Percentiles rank a stretch among this genome's conserved stretches.
These are phyloP conservation scores for Sminthurinus signatus DNA, from an alignment of 1,140 invertebrate species.

Conservation along the genomic window DNA sequence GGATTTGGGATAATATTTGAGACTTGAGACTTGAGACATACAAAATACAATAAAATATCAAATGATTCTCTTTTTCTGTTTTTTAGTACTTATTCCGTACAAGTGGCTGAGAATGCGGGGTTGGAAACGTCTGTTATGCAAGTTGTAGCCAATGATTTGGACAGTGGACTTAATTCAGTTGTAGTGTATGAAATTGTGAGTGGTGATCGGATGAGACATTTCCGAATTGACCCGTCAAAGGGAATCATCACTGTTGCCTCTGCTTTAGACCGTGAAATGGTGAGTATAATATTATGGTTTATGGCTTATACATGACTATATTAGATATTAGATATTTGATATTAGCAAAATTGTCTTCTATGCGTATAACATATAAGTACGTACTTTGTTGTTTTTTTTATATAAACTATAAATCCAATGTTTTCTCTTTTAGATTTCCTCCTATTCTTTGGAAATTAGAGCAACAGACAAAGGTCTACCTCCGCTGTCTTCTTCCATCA, in stretches of 20 bases:
- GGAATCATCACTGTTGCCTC: conserved; percentile 70
- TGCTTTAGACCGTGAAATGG: conserved; percentile 74
- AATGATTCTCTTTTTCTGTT: no score
- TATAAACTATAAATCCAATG: no score
- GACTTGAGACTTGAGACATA: no score
- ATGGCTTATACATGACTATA: no score
- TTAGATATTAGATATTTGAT: no score
- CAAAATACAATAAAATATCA: no score
- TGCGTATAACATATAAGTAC: no score
- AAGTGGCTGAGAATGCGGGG: conserved; percentile 69
- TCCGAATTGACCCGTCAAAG: conserved; percentile 66
- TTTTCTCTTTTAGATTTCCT: conserved; percentile 51
- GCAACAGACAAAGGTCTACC: conserved; percentile 74
- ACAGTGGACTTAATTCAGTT: conserved; percentile 69
- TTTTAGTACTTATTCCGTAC: conserved; percentile 58
- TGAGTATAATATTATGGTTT: no score
- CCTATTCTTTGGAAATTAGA: conserved; percentile 68
- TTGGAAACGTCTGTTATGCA: conserved; percentile 63
- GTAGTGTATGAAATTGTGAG: conserved; percentile 69
- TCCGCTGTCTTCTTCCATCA: conserved; percentile 62
- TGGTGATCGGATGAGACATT: conserved; percentile 70
- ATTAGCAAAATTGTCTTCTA: no score
- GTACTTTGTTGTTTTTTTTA: no score
- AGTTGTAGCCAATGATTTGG: conserved; percentile 68
- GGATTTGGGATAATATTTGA: no score